Evolutionary conservation across 2,888 invertebrate genomes (phyloP).

Genomic region (Chalcosyrphus nemorum): DNA sequence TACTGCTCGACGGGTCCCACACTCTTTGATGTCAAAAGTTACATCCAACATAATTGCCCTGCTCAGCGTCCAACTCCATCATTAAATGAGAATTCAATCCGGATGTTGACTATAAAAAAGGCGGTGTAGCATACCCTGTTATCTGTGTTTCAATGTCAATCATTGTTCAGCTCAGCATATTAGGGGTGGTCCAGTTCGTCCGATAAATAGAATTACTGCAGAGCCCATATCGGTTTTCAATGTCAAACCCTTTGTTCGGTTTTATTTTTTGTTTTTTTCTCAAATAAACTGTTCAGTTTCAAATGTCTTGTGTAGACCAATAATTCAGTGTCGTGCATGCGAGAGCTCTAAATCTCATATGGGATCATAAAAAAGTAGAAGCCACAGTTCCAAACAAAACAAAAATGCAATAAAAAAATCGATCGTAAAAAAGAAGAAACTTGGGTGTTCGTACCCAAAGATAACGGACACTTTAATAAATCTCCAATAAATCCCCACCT

Average conservation of each 20-base stretch:
- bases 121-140: slow-evolving; percentile 11
- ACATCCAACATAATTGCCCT: slow-evolving; percentile 1
- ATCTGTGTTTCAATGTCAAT: neutral
- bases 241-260: slow-evolving; percentile 22
- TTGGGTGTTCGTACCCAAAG: slow-evolving; percentile 9
- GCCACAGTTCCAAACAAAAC: neutral
- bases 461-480: slow-evolving; percentile 1
- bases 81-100: slow-evolving; percentile 4
- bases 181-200: slow-evolving; percentile 24
- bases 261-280: neutral
- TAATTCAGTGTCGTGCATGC: slow-evolving; percentile 2
- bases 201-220: neutral
- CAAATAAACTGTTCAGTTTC: slow-evolving; percentile 1
- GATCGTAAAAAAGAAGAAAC: slow-evolving; percentile 36
- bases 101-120: slow-evolving; percentile 19
- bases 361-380: slow-evolving; percentile 38
- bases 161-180: neutral
- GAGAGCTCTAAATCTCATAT: slow-evolving; percentile 22
- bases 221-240: slow-evolving; percentile 32
- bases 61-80: neutral
- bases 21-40: neutral
- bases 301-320: neutral
- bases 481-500: slow-evolving; percentile 37
- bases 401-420: slow-evolving; percentile 21
- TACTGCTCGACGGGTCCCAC: too few species aligned